Base-by-base conservation (phyloP, 2,888 invertebrate species). In the Girardia tigrina region DNA sequence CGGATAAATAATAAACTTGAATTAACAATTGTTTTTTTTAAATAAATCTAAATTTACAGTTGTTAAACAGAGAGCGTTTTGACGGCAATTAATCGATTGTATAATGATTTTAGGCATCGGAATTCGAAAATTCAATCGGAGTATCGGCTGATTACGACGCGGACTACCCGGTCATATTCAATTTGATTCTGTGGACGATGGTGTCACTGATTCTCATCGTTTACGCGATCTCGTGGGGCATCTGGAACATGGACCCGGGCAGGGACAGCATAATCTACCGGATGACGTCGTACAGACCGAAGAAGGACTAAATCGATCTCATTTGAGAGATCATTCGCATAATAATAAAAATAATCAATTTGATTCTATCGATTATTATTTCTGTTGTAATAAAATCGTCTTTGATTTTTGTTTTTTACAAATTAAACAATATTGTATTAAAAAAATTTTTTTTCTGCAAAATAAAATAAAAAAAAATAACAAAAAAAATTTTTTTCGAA, bases 171-270 rank as follows among this genome's bases (percentile, higher is more conserved):
- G 82, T 81, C 23, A 81, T 81, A 72, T 86, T 86, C 79, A 84
- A 84, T 80, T 83, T 85, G 42, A 80, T 84, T 16, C 79, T 84
- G 26, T 85, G 85, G 83, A 78, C 82, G 20, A 80, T 81, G 78
- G 79, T 84, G 14, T 75, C 81, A 1, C 77, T 84, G 70, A 81
- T 81, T 0, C 78, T 87, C 23, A 81, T 84, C 0, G 79, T 87
- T 0, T 81, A 84, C 70, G 84, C 82, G 75, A 83, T 86, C 27
- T 79, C 89, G 81, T 90, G 93, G 80, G 89, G 90, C 76, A 91
- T 95, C 82, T 91, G 90, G 82, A 89, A 90, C 80, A 95, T 98
- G 92, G 97, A 98, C 85, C 97, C 97, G 29, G 97, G 97, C 79
- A 89, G 93, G 79, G 97, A 98, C 85, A 95, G 73, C 26, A 73